Conservation (phyloP, 2,113 vertebrate genomes). For the Tetrax tetrax region DNA sequence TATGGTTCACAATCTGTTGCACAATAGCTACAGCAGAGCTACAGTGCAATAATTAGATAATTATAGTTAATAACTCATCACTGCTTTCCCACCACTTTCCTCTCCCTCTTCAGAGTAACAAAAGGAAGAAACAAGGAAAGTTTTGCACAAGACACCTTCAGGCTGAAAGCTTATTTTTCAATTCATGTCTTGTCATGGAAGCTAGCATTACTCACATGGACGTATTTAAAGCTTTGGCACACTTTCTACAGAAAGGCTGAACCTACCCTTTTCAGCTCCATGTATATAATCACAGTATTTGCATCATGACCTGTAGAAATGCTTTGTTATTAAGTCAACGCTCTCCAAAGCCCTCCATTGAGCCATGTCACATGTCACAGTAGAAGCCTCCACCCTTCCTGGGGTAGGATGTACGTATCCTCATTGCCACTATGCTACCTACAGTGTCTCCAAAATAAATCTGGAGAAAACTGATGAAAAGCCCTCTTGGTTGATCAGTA, state of each 20-base stretch:
- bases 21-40: conserved; percentile 41
- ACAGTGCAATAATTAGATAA: conserved; percentile 37
- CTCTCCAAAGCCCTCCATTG: not conserved
- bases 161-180: conserved; percentile 54
- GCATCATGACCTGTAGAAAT: not conserved
- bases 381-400: not conserved
- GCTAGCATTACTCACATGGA: conserved; percentile 35
- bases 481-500: not conserved
- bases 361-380: not conserved
- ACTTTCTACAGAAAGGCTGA: not conserved
- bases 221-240: conserved; percentile 5
- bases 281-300: not conserved
- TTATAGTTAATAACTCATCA: conserved; percentile 58
- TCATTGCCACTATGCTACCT: not conserved
- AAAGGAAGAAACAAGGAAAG: conserved; percentile 57
- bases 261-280: not conserved
- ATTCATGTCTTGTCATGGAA: conserved; percentile 2
- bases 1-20: conserved; percentile 51
- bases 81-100: conserved; percentile 51
- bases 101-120: conserved; percentile 36
- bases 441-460: not conserved
- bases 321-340: not conserved
- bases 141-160: conserved; percentile 42
- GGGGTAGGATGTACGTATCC: not conserved
- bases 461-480: not conserved